Evolutionary conservation across 2,797 vertebrate species (phyloP).

Genomic region (Leucoraja ocellata): DNA sequence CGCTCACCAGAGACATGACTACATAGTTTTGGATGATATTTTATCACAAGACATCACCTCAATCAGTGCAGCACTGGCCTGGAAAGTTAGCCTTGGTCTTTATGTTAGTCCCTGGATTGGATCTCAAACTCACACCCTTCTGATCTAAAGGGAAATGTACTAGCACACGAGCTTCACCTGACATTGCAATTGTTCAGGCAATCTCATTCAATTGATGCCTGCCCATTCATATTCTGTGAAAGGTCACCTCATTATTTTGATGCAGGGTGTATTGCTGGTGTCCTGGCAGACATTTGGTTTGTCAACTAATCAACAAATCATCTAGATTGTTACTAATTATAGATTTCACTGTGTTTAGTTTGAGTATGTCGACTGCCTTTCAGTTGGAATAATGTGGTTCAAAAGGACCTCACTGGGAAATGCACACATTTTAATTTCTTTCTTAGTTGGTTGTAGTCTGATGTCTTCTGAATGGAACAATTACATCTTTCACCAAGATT

Average conservation of each 20-base stretch:
- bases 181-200: too few relatives aligned
- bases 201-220: not conserved
- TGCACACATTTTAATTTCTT: not conserved
- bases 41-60: too few relatives aligned
- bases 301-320: not conserved
- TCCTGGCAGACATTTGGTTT: not conserved
- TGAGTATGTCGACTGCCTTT: not conserved
- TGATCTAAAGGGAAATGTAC: too few relatives aligned
- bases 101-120: too few relatives aligned
- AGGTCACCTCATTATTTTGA: not conserved
- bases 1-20: not conserved
- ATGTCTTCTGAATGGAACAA: not conserved
- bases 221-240: not conserved
- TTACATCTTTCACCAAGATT: not conserved
- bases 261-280: not conserved
- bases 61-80: too few relatives aligned
- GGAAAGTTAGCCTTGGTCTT: too few relatives aligned
- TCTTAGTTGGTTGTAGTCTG: not conserved
- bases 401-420: not conserved
- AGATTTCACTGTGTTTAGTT: not conserved
- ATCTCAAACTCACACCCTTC: too few relatives aligned
- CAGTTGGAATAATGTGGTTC: not conserved
- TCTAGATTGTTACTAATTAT: not conserved
- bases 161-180: too few relatives aligned
- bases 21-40: not conserved